Base-by-base conservation (phyloP, 2,113 vertebrate species). In the Scolopax mira region DNA sequence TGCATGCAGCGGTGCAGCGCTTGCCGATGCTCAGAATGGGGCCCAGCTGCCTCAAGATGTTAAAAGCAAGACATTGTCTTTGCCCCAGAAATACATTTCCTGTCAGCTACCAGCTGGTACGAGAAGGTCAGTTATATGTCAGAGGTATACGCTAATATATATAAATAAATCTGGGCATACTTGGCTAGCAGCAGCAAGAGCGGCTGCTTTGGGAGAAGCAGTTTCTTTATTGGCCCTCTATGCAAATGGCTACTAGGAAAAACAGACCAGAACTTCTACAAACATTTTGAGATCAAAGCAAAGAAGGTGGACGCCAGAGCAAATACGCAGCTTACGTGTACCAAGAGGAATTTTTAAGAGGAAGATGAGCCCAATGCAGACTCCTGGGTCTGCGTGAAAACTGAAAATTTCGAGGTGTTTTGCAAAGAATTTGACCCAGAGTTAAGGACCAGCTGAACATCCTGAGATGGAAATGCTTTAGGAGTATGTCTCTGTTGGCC, bases 1-100 rank as follows among this genome's bases (percentile, higher is more conserved):
- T 18, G 35, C 67, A 42, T 18, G 35, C 67, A 42, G 73, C n/a
- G 22, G 14, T 1, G n/a, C 48, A n/a, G 57, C 0, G 0, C 39
- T 91, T 6, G 4, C 25, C 2, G 4, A 9, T 64, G 85, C 44
- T 79, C 37, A 11, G 71, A 35, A 41, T 13, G n/a, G 37, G 54
- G 24, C 79, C 65, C 0, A 1, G 18, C 54, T 85, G 61, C 70
- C 51, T 33, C 3, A 10, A 72, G 66, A 22, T 1, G 1, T 25
- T 51, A 72, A 62, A 85, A 79, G 52, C 23, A 64, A 74, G 52
- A 66, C 23, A 23, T 60, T 2, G 7, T 52, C 35, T 72, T 79
- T 3, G 8, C 13, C 44, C 35, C 49, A 84, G 67, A 87, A 91
- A 48, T 87, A 67, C 2, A 41, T 91, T 69, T 90, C 49, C 83